Evolutionary conservation across 2,113 vertebrate species (phyloP), one percentile per base, ranked within the genome.

Genomic region (Callopanchax toddi): DNA sequence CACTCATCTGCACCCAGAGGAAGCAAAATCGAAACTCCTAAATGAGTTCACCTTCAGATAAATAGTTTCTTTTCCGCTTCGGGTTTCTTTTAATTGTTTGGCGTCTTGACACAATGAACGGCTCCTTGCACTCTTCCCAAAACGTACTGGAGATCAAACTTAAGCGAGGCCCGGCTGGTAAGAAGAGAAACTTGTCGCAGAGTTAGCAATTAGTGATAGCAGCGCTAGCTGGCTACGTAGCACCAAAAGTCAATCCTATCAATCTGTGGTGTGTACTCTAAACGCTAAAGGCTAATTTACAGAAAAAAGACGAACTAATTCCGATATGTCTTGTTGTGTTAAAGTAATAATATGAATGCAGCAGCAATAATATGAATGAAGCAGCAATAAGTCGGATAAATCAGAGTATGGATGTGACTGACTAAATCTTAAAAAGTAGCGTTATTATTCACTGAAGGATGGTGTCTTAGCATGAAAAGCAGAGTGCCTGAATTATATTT

Each of bases 121-220:
- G 91, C 29, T 89, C 89, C 3, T 48, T 88, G 54, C 64, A 53
- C n/a, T 49, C 64, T 13, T 37, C 76, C 0, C 9, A 56, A 22
- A 45, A 15, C 21, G 51, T 25, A 39, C 26, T 86, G 74, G 79
- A 89, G 42, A 86, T 93, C 0, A 78, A 64, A 2, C 87, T 93
- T 22, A 88, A 86, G 71, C 83, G 92, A 32, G 91, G 92, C 46
- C 84, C 90, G 1, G 73, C 90, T 40, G 92, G 92, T 93, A 67
- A 86, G 72, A 36, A 2, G 22, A 40, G 36, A 4, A 46, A 39
- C 16, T 25, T 36, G 29, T 9, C 26, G 25, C 17, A 13, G 18
- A 6, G 36, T 23, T 74, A 74, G 51, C 68, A 43, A 8, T 15
- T 12, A 4, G 26, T 9, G 46, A 11, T 45, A 53, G 34, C 39